A percentile compares a stretch with the other conserved stretches of the same genome.
These are phyloP conservation scores for Adineta ricciae DNA, from an alignment of 2,888 invertebrate genomes.

Conservation along the genomic window DNA sequence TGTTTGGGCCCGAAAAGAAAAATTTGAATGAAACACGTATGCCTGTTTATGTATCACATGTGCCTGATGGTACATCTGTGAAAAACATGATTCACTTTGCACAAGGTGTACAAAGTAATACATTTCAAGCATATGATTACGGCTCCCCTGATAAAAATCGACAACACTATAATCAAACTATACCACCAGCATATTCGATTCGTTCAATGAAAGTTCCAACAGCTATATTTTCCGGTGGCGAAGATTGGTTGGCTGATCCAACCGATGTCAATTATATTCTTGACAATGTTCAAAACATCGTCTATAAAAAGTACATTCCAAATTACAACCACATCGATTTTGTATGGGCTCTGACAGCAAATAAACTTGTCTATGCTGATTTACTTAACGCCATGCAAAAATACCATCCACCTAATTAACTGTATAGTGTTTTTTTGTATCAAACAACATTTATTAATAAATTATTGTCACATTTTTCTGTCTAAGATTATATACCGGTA, in stretches of 20 bases:
- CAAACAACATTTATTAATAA: too few species aligned
- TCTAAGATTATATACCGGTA: too few species aligned
- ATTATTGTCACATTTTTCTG: too few species aligned
- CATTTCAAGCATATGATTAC: constrained; percentile 64
- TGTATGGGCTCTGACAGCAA: constrained; percentile 50
- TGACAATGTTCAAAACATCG: constrained; percentile 36
- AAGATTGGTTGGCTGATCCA: constrained; percentile 65
- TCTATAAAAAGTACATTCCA: constrained; percentile 36
- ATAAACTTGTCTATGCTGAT: constrained; percentile 42
- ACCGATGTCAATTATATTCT: constrained; percentile 36
- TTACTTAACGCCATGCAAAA: constrained; percentile 25
- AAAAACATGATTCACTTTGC: constrained; percentile 56
- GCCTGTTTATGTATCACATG: constrained; percentile 61
- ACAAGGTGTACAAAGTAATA: constrained; percentile 39
- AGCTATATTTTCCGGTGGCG: constrained; percentile 60
- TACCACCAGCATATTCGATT: constrained; percentile 45
- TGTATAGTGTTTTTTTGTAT: too few species aligned
- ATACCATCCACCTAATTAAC: neutral
- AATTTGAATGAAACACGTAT: constrained; percentile 62
- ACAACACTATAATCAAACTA: constrained; percentile 44
- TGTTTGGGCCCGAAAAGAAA: constrained; percentile 63
- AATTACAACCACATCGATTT: constrained; percentile 52
- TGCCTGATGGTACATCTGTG: constrained; percentile 66
- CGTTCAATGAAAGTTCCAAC: constrained; percentile 47
- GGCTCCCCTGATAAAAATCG: constrained; percentile 51